These are phyloP conservation scores for Lophius piscatorius DNA, from an alignment of 2,113 vertebrate genomes.

Conservation along the genomic window DNA sequence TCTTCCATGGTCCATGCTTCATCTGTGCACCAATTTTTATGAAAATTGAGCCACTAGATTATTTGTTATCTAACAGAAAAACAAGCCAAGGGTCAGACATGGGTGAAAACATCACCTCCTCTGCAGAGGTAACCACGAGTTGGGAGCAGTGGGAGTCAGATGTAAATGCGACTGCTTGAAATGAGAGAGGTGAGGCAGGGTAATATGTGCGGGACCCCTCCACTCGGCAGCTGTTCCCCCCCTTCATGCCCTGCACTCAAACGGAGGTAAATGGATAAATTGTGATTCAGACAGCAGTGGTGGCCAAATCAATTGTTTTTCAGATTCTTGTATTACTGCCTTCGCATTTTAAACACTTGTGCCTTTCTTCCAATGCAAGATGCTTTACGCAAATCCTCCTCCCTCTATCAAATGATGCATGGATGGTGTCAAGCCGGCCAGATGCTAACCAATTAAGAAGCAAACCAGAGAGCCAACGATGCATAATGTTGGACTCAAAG, in stretches of 20 bases:
- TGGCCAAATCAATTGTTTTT: conserved; percentile 53
- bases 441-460: conserved; percentile 52
- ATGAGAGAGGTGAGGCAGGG: conserved; percentile 18
- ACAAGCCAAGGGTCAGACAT: too few relatives aligned
- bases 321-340: conserved; percentile 35
- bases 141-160: too few relatives aligned
- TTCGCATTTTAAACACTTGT: conserved; percentile 58
- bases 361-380: conserved; percentile 11
- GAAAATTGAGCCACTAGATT: too few relatives aligned
- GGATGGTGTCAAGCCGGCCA: conserved; percentile 39
- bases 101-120: too few relatives aligned
- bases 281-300: conserved; percentile 42
- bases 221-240: too few relatives aligned
- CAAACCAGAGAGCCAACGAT: conserved; percentile 36
- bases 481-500: conserved; percentile 39
- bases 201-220: conserved; percentile 38
- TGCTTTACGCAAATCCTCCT: conserved; percentile 5
- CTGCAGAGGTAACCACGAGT: too few relatives aligned
- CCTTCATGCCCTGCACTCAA: conserved; percentile 43
- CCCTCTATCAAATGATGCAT: conserved; percentile 50
- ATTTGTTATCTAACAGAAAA: too few relatives aligned
- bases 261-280: conserved; percentile 54
- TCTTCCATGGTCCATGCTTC: too few relatives aligned
- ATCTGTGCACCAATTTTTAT: too few relatives aligned
- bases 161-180: conserved; percentile 23